A percentile compares a stretch with the other conserved stretches of the same genome.
These are phyloP conservation scores for Lasioglossum malachurum DNA, from an alignment of 2,888 invertebrate genomes.

Conservation along the genomic window DNA sequence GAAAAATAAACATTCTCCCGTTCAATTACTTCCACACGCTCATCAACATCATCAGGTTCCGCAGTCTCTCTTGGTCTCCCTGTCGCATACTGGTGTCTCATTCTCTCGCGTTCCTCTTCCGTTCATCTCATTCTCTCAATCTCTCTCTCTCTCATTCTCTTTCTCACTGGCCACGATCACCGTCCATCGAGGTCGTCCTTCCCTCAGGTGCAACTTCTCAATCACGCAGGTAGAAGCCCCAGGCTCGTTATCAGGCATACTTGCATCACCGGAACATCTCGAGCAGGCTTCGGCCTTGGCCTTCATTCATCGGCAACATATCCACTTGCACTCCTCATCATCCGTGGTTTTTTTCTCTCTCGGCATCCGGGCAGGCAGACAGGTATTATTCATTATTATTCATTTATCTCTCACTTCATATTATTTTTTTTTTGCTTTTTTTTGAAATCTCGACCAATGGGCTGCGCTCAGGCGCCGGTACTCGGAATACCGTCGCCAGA, in stretches of 20 bases:
- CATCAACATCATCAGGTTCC: conserved; percentile 10
- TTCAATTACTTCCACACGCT: conserved; percentile 40
- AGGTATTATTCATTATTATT: conserved; percentile 60
- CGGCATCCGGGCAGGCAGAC: conserved; percentile 72
- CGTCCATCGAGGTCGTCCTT: conserved; percentile 69
- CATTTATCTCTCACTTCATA: conserved; percentile 40
- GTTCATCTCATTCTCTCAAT: conserved; percentile 17
- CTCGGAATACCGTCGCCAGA: conserved; percentile 73
- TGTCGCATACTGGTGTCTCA: conserved; percentile 52
- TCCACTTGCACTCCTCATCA: conserved; percentile 78
- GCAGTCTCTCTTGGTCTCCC: conserved; percentile 57
- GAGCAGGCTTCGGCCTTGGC: conserved; percentile 68
- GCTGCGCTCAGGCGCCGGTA: conserved; percentile 68
- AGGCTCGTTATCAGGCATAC: conserved; percentile 72
- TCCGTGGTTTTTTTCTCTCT: conserved; percentile 68
- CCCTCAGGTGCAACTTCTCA: conserved; percentile 66
- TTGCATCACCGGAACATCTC: conserved; percentile 69
- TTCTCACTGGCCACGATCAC: conserved; percentile 63
- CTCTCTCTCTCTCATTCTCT: conserved; percentile 41
- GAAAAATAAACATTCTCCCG: conserved; percentile 43
- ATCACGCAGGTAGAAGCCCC: conserved; percentile 71
- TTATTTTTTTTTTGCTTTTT: conserved; percentile 2
- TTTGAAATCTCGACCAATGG: conserved; percentile 59
- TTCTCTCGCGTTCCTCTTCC: conserved; percentile 48
- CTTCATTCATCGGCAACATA: conserved; percentile 77